Evolutionary conservation across 2,113 vertebrate species (phyloP), one percentile per base, ranked within the genome.

Genomic region (Heloderma charlesbogerti): DNA sequence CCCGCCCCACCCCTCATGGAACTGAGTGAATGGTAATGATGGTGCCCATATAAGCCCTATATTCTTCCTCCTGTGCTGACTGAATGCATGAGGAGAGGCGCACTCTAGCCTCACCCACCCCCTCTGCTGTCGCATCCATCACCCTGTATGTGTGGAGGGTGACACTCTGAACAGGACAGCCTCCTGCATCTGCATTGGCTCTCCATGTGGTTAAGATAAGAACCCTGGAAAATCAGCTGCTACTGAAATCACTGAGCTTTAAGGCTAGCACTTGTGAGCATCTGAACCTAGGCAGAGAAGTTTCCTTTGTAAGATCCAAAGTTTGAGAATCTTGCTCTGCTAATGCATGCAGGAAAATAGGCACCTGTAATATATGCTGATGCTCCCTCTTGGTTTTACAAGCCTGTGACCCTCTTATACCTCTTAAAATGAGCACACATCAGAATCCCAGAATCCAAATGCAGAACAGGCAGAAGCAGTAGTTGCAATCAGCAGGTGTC

Each of bases 401-500:
- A 57, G 29, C 25, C 51, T 72, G 60, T 79, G 15, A 37, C 48
- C 34, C 60, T 60, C 74, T 72, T 88, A 40, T 71, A 67, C 51
- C 22, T 71, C 67, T 79, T 89, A 89, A 88, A 89, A 92, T 89
- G 45, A 89, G 66, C 74, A 60, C 25, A 43, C 25, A 79, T 1
- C 43, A 85, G 37, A 69, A 71, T 89, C 15, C 31, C 20, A 48
- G 22, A 79, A 34, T 60, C 84, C 71, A 31, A 57, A 27, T 81
- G 71, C 31, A 60, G 48, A 80, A 69, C 27, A 71, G 81, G 7
- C 82, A 85, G 74, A 57, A 92, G 79, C 22, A 60, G 81, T 81
- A 90, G 87, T 34, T 94, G 92, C 93, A 92, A 43, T 95, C 0
- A 0, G 91, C 78, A 86, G 91, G 54, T 82, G 89, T 80, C 93